Base-by-base conservation (phyloP, 2,113 vertebrate genomes). In the Sminthopsis crassicaudata region DNA sequence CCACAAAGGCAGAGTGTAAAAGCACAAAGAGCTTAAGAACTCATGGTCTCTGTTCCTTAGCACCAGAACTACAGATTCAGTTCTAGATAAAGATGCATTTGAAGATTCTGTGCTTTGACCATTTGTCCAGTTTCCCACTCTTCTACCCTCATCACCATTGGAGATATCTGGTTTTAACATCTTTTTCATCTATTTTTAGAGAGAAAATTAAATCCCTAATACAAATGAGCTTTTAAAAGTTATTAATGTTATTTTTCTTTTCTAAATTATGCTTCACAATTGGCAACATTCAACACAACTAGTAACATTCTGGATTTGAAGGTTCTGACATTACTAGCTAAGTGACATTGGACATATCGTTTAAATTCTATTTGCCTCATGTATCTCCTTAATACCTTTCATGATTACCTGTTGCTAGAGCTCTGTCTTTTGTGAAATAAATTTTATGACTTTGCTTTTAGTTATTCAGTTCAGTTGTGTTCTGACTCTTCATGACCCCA, bases 81-180 rank as follows among this genome's bases (percentile, higher is more conserved):
- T 36, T 36, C 57, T 30, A 60, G 10, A 36, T 60, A 36, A 27
- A 60, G 57, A 30, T 30, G 30, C 11, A 60, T 36, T 48, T 0
- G 26, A 22, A 53, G 30, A n/a, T 48, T 10, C 0, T 3, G 0
- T 50, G 57, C 24, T n/a, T 19, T 36, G 3, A 42, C 48, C 23
- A 42, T 91, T 30, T 6, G 26, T 46, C 92, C 48, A n/a, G 4
- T 22, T 16, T 27, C 42, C 24, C 92, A n/a, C 51, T 84, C 23
- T 42, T 46, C 42, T 2, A 90, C 2, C 57, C 30, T 46, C 30
- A 5, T 19, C 51, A 50, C 22, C 30, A 36, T 12, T 36, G 27
- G 0, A 11, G 27, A 67, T 10, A 67, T 11, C 88, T 26, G 8
- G 16, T 91, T 95, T 91, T 54, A 3, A 55, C 25, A n/a, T n/a